Evolutionary conservation across 2,113 vertebrate genomes (phyloP).

Genomic region (Thalassarche chlororhynchos): DNA sequence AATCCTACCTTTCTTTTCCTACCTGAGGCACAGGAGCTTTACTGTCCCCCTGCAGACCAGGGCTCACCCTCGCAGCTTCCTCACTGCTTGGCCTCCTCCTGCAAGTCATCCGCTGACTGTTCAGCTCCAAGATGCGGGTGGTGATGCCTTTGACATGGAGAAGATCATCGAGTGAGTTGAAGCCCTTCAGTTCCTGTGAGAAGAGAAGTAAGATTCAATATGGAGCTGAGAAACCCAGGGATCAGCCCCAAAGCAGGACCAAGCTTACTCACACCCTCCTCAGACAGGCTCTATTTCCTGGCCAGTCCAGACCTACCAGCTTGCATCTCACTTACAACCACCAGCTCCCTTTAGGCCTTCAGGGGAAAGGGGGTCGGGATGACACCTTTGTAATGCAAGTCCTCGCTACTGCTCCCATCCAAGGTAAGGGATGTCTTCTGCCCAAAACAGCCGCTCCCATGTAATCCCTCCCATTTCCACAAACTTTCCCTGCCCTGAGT

Average conservation of each 20-base stretch:
- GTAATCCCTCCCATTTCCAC: background rate
- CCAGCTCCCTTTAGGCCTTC: background rate
- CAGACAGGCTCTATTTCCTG: background rate
- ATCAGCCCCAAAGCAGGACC: background rate
- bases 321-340: background rate
- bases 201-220: rapidly evolving
- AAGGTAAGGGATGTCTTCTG: background rate
- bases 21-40: background rate
- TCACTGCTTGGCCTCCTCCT: background rate
- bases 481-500: background rate
- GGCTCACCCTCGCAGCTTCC: background rate
- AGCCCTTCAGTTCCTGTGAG: slow-evolving; percentile 59
- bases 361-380: no score
- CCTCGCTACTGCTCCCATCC: background rate
- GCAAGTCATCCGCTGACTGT: slow-evolving; percentile 57
- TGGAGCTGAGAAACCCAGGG: background rate
- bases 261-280: background rate
- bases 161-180: slow-evolving; percentile 56
- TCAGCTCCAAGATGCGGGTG: slow-evolving; percentile 60
- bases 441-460: background rate
- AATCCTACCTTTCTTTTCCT: background rate
- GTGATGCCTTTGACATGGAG: slow-evolving; percentile 67
- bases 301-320: background rate
- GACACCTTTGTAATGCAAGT: background rate
- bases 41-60: background rate